Evolutionary conservation across 1,140 invertebrate genomes (phyloP).

Genomic region (Macrotrachela quadricornifera): DNA sequence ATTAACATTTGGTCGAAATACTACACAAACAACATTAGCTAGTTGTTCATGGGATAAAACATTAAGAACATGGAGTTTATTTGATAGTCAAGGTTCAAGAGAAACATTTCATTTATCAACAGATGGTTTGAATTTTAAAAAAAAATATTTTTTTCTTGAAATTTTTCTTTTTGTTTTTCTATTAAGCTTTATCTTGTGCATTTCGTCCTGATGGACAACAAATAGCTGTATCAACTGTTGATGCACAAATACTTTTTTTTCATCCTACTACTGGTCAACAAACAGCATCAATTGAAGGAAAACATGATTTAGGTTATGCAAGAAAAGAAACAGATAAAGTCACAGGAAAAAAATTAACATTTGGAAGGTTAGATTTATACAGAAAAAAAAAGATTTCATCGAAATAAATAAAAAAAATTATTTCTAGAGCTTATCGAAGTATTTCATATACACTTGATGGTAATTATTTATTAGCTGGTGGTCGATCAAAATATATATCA

Average conservation of each 20-base stretch:
- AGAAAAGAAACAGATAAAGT: constrained; percentile 59
- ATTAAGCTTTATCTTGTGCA: constrained; percentile 9
- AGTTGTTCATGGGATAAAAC: constrained; percentile 86
- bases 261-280: constrained; percentile 47
- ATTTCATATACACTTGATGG: constrained; percentile 82
- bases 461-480: constrained; percentile 59
- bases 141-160: constrained; percentile 3
- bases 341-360: constrained; percentile 56
- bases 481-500: constrained; percentile 75
- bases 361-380: constrained; percentile 50
- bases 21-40: constrained; percentile 44
- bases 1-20: constrained; percentile 51
- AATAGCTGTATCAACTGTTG: constrained; percentile 67
- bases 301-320: constrained; percentile 62
- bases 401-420: not conserved
- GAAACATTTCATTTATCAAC: constrained; percentile 55
- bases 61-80: constrained; percentile 66
- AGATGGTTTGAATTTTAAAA: constrained; percentile 45
- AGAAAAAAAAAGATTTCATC: not conserved
- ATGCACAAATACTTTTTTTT: constrained; percentile 68
- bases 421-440: constrained; percentile 54
- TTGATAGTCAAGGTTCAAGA: constrained; percentile 53
- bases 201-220: constrained; percentile 55
- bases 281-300: constrained; percentile 52
- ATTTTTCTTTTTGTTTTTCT: constrained; percentile 8